Evolutionary conservation across 2,888 invertebrate species (phyloP), one percentile per base, ranked within the genome.

Genomic region (Eristalis pertinax): DNA sequence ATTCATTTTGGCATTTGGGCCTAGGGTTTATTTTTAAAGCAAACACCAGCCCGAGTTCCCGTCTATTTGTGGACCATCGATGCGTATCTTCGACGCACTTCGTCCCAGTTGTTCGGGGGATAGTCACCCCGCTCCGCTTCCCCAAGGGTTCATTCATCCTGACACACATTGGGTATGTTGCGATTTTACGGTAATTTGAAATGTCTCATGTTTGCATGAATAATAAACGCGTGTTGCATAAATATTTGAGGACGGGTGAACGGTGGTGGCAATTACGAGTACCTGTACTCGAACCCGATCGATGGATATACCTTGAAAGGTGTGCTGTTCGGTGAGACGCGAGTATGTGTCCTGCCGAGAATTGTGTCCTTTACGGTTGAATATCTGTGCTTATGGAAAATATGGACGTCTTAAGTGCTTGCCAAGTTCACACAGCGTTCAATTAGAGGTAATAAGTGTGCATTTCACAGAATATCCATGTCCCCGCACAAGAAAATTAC

Each of bases 41-140:
- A 50, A 63, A 69, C 65, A 60, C 32, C 74, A 41, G 10, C 26
- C 26, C 43, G 38, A 73, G 60, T 72, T 79, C 15, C 32, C 62
- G 43, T 81, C 78, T 86, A 86, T 86, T 86, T 78, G 65, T 63
- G 78, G 62, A 70, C 65, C 67, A 67, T 67, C 50, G 70, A 69
- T 86, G 78, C 83, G 86, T 86, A 64, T 72, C 62, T 68, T 75
- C 62, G 8, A 50, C 50, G 83, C 64, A 38, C 35, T 58, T 35
- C n/a, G 63, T 32, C 63, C 56, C 11, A 43, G 38, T 35, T 64
- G 29, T 64, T 60, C 35, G 38, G 32, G 8, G 32, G 11, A 13
- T 38, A 38, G 2, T 2, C 13, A 13, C 2, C 19, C 2, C 35
- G 50, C 22, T 50, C 26, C 43, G 2, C 13, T 11, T 41, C 19